Conservation (phyloP, 2,888 invertebrate species). For the Yponomeuta plumbellus region DNA sequence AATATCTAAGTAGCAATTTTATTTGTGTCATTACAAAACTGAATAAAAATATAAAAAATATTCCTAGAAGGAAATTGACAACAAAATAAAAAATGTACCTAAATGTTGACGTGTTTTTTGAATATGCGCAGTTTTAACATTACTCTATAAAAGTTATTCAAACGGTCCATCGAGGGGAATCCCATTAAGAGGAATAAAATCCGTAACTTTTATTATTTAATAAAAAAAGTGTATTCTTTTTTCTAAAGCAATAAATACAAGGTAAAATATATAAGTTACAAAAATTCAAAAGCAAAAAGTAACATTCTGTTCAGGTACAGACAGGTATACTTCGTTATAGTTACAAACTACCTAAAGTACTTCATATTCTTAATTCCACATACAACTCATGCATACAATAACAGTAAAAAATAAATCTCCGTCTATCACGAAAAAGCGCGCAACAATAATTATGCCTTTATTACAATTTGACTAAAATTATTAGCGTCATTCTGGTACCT, state of each 20-base stretch:
- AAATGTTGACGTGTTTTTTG: too few species aligned
- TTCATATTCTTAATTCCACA: too few species aligned
- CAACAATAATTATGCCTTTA: neutral
- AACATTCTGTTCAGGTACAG: neutral
- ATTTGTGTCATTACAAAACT: too few species aligned
- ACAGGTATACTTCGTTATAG: neutral
- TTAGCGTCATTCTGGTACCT: neutral
- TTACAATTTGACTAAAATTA: neutral
- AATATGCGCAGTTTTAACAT: too few species aligned
- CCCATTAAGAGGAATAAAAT: neutral
- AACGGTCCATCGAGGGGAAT: too few species aligned
- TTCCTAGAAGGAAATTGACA: too few species aligned
- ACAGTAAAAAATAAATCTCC: neutral
- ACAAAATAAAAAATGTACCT: too few species aligned
- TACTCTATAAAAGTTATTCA: too few species aligned
- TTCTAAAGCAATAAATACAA: slow-evolving; percentile 4
- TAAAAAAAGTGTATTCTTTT: neutral
- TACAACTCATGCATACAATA: neutral
- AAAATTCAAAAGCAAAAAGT: neutral
- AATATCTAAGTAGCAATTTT: too few species aligned
- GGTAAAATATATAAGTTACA: neutral
- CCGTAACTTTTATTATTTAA: neutral
- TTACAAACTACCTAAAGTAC: neutral
- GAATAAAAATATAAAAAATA: too few species aligned
- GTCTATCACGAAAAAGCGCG: neutral